Evolutionary conservation across 2,797 vertebrate species (phyloP).

Genomic region (Ciconia nigra): DNA sequence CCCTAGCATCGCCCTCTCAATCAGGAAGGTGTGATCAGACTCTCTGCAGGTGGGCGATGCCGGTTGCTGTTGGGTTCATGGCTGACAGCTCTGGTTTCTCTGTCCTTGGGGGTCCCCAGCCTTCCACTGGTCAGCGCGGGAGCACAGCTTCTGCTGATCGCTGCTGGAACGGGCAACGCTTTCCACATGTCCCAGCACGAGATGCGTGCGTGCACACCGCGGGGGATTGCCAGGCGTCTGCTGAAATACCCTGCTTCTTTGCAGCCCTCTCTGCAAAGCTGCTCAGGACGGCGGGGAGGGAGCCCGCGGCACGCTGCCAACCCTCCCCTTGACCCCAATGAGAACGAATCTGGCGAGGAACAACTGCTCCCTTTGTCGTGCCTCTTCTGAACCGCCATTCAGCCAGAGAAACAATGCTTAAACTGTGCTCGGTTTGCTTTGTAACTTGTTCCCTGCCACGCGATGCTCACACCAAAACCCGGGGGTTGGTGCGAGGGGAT

Average conservation of each 20-base stretch:
- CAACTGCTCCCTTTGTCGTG: neutral
- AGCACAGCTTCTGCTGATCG: neutral
- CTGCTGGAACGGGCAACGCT: neutral
- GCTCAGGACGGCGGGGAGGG: fast-evolving
- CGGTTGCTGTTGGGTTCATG: fast-evolving
- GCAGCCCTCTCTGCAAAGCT: neutral
- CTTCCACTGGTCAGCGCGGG: fast-evolving
- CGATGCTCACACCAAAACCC: neutral
- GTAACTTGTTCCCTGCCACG: neutral
- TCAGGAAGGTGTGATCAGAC: neutral
- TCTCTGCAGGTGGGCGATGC: neutral
- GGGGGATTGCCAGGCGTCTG: neutral
- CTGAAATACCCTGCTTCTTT: neutral
- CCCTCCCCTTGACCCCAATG: neutral
- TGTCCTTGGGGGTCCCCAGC: neutral
- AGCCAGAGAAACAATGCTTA: neutral
- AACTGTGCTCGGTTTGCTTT: neutral
- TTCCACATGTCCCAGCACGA: neutral
- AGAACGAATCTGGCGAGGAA: neutral
- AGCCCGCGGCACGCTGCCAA: neutral
- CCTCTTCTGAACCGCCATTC: neutral
- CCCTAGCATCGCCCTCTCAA: fast-evolving
- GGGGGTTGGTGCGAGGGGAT: fast-evolving
- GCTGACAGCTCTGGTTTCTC: neutral
- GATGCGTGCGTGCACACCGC: fast-evolving